Base-by-base conservation (phyloP, 2,888 invertebrate genomes). In the Homarus gammarus region DNA sequence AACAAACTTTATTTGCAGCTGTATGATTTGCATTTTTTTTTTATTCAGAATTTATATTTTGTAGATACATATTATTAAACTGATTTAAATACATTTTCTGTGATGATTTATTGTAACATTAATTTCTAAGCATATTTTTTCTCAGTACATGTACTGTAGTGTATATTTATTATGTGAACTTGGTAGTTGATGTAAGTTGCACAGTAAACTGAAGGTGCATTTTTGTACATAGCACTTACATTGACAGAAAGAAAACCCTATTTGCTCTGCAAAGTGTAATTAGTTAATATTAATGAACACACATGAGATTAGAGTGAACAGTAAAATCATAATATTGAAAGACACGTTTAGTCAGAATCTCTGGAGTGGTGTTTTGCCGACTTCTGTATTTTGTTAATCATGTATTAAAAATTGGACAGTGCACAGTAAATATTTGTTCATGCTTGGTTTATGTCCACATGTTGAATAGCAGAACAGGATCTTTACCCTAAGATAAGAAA, bases 31-130 rank as follows among this genome's bases (percentile, higher is more conserved):
- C 22, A 18, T 56, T 56, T 31, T 31, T 40, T 75, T 84, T 75
- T 40, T 84, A 79, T 86, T 51, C 12, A 79, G 72, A 78, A 51
- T 22, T 51, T 86, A 72, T 79, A 72, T 86, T 86, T 70, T 86
- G 78, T 86, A 79, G 56, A 72, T 70, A 49, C 64, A 75, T 51
- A 36, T 78, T 85, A 6, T 36, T n/a, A 36, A 44, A 15, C 75
- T 56, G 15, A 61, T 61, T 79, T 70, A n/a, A 51, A 33, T 38
- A 51, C 78, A 82, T 72, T 84, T 78, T 84, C 88, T 89, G 88
- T 89, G 88, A 89, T 89, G 88, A 78, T 84, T 79, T 70, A 51
- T 89, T 84, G 72, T 81, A 86, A 51, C 61, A 15, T 72, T 72
- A 51, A 44, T 72, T 31, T 81, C n/a, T 87, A 87, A 79, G 68